Conservation (phyloP, 2,888 invertebrate genomes). For the Cosmia trapezina region DNA sequence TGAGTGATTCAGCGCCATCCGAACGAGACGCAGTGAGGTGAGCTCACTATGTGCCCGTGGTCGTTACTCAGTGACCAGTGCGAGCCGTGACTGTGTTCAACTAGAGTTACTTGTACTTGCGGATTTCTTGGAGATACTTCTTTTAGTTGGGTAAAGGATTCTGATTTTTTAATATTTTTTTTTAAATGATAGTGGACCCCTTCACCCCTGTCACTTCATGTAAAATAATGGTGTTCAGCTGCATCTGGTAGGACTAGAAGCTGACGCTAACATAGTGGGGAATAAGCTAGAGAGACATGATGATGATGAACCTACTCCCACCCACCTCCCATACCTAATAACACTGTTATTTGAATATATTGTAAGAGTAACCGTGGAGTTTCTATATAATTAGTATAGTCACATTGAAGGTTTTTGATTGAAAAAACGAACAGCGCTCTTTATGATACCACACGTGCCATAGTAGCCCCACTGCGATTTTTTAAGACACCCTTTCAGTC, state of each 20-base stretch:
- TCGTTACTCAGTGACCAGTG: slow-evolving; percentile 41
- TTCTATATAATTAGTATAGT: too few relatives aligned
- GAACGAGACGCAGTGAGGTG: slow-evolving; percentile 48
- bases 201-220: not conserved
- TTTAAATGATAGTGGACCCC: not conserved
- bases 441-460: too few relatives aligned
- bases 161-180: not conserved
- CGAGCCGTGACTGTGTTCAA: slow-evolving; percentile 33
- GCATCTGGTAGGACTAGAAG: not conserved
- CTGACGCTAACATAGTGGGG: not conserved
- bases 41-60: slow-evolving; percentile 48
- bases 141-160: slow-evolving; percentile 22
- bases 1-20: slow-evolving; percentile 59
- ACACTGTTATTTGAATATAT: too few relatives aligned
- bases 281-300: not conserved
- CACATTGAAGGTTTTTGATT: too few relatives aligned
- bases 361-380: too few relatives aligned
- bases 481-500: too few relatives aligned
- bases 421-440: too few relatives aligned
- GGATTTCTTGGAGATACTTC: not conserved
- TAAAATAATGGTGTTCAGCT: not conserved
- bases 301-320: not conserved
- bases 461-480: too few relatives aligned
- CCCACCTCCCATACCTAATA: too few relatives aligned
- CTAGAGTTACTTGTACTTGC: not conserved